Percentiles rank a stretch among this genome's conserved stretches.
Conservation (phyloP, 92 coral and sea anemone genomes). For the Parazoanthus swiftii region DNA sequence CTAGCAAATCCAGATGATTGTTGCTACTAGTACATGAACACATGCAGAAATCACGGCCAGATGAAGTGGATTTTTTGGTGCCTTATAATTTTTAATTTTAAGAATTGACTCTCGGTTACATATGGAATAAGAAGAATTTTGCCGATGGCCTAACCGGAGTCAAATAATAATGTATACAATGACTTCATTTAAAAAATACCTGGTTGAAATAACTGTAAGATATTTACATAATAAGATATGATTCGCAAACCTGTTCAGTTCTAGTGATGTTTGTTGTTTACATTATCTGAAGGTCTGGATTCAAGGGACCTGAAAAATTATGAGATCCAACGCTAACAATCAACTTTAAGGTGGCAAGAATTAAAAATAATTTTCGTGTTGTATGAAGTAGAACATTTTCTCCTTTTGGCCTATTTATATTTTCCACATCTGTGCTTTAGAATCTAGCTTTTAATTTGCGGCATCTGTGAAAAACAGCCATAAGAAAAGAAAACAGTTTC, state of each 20-base stretch:
- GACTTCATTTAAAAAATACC: background rate
- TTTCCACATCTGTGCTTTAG: constrained; percentile 1
- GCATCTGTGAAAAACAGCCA: background rate
- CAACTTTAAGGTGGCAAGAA: background rate
- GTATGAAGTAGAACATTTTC: background rate
- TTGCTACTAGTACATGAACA: background rate
- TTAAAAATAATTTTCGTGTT: background rate
- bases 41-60: background rate
- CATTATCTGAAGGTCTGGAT: background rate
- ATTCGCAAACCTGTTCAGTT: too few relatives aligned
- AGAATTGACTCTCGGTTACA: background rate
- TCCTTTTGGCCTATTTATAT: background rate
- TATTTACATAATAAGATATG: background rate
- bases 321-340: background rate
- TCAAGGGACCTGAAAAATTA: background rate
- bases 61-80: background rate
- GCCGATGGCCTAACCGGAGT: background rate
- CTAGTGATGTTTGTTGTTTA: background rate
- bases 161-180: background rate
- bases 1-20: constrained; percentile 18
- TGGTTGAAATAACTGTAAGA: background rate
- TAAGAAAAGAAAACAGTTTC: background rate
- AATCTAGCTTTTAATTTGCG: background rate
- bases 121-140: background rate
- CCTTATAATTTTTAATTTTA: background rate